Percentiles rank a stretch among this genome's conserved stretches.
phyloP scores from a whole-genome alignment of 2,888 invertebrate species.

The Steinernema scapterisci region DNA sequence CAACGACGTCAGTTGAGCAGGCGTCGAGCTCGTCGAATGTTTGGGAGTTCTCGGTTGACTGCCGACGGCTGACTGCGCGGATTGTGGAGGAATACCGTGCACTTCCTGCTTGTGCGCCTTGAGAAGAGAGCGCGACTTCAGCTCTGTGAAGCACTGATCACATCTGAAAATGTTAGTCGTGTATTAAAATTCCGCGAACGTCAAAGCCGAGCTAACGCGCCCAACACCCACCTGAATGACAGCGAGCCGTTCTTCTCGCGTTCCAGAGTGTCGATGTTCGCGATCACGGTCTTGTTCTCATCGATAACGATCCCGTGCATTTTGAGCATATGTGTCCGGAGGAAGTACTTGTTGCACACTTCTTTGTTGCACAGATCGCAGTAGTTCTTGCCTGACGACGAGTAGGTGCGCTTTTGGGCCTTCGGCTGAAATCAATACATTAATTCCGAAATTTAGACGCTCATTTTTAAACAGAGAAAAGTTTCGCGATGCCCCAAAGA shows the following conservation, averaged over 20 bases:
- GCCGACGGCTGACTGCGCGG: slow-evolving; percentile 25
- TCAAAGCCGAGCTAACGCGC: neutral
- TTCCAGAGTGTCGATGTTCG: slow-evolving; percentile 66
- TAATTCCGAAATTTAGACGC: neutral
- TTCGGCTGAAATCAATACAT: slow-evolving; percentile 28
- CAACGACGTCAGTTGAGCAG: neutral
- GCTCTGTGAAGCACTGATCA: slow-evolving; percentile 95
- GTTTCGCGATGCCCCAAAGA: neutral
- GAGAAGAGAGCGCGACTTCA: slow-evolving; percentile 96
- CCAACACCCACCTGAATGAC: slow-evolving; percentile 52
- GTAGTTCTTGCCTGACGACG: slow-evolving; percentile 65
- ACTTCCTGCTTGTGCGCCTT: slow-evolving; percentile 96
- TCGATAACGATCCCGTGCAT: slow-evolving; percentile 76
- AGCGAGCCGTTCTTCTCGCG: slow-evolving; percentile 61
- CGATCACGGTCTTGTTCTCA: slow-evolving; percentile 68
- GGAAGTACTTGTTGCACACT: slow-evolving; percentile 99
- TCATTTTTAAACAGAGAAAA: too few species aligned
- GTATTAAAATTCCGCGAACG: neutral
- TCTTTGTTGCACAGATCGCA: slow-evolving; percentile 68
- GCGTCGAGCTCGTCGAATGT: slow-evolving; percentile 18
- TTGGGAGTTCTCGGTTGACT: slow-evolving; percentile 33
- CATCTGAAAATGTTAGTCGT: slow-evolving; percentile 76
- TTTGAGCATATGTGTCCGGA: slow-evolving; percentile 83
- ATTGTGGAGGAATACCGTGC: slow-evolving; percentile 78
- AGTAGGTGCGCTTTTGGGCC: slow-evolving; percentile 59